Evolutionary conservation across 2,797 vertebrate species (phyloP).

Genomic region (Philypnodon macrostomus): DNA sequence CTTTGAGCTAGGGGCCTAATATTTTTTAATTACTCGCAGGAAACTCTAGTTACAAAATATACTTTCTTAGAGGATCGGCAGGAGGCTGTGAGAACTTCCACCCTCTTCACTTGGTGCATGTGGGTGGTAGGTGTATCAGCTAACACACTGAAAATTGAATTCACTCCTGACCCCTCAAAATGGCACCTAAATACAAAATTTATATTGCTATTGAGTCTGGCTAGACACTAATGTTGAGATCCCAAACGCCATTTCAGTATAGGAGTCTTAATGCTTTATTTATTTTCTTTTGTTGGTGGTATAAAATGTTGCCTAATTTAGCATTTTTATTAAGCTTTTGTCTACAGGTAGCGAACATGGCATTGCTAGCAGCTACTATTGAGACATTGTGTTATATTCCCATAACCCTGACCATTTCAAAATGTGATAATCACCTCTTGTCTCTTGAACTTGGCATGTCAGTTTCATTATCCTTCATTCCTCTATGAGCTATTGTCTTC

Average conservation of each 20-base stretch:
- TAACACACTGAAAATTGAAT: conserved; percentile 83
- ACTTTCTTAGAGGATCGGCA: conserved; percentile 65
- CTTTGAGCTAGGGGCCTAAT: conserved; percentile 60
- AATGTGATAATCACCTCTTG: too few relatives aligned
- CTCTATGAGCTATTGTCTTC: neutral
- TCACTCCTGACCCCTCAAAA: conserved; percentile 76
- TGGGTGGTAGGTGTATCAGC: conserved; percentile 76
- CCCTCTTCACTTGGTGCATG: conserved; percentile 41
- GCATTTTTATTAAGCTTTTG: too few relatives aligned
- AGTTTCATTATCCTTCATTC: too few relatives aligned
- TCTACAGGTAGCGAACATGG: too few relatives aligned
- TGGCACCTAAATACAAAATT: conserved; percentile 67
- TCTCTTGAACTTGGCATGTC: too few relatives aligned
- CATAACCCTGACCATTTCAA: neutral
- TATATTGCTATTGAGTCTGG: conserved; percentile 45
- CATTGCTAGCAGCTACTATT: neutral
- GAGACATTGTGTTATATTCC: conserved; percentile 27
- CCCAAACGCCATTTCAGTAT: too few relatives aligned
- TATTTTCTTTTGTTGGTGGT: too few relatives aligned
- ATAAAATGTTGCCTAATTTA: too few relatives aligned
- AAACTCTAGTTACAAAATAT: conserved; percentile 83
- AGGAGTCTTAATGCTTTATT: too few relatives aligned
- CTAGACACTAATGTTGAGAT: too few relatives aligned
- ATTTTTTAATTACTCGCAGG: conserved; percentile 80
- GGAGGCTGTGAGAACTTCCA: conserved; percentile 53